A percentile compares a stretch with the other conserved stretches of the same genome.
phyloP scores from a whole-genome alignment of 2,888 invertebrate genomes.

The Drosophila dives region DNA sequence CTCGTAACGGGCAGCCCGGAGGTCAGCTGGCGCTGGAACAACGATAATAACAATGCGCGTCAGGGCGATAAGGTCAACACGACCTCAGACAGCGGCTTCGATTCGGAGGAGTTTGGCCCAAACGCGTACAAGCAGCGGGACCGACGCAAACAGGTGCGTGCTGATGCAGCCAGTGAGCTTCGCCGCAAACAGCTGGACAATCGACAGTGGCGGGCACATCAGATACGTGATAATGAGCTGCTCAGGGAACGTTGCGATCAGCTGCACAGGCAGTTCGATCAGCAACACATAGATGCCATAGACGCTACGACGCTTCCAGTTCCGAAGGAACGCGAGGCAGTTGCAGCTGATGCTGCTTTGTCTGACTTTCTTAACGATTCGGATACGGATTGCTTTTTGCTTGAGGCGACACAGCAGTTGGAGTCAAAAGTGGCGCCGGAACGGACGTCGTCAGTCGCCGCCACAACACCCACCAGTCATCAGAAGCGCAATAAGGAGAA shows the following conservation, averaged over 20 bases:
- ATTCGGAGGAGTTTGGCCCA: conserved; percentile 63
- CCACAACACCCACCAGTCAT: conserved; percentile 57
- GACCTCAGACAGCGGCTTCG: conserved; percentile 73
- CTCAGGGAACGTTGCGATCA: conserved; percentile 79
- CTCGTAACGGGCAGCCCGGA: conserved; percentile 81
- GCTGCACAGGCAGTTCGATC: conserved; percentile 73
- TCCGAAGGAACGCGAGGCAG: not conserved
- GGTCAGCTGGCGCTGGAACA: conserved; percentile 82
- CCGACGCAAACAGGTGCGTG: conserved; percentile 50
- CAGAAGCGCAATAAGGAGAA: conserved; percentile 63
- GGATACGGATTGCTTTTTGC: conserved; percentile 77
- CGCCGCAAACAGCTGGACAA: conserved; percentile 69
- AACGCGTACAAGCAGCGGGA: conserved; percentile 45
- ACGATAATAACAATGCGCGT: conserved; percentile 33
- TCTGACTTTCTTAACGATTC: conserved; percentile 81
- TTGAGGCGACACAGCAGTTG: conserved; percentile 81
- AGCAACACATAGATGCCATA: conserved; percentile 16
- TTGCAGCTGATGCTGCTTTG: conserved; percentile 44
- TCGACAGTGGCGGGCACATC: conserved; percentile 71
- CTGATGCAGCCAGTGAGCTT: conserved; percentile 49
- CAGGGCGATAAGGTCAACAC: conserved; percentile 43
- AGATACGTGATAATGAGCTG: conserved; percentile 70
- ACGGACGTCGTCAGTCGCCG: conserved; percentile 2
- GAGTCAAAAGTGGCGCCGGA: conserved; percentile 65
- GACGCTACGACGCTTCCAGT: not conserved